Evolutionary conservation across 2,888 invertebrate species (phyloP).

Genomic region (Dorcus parallelipipedus): DNA sequence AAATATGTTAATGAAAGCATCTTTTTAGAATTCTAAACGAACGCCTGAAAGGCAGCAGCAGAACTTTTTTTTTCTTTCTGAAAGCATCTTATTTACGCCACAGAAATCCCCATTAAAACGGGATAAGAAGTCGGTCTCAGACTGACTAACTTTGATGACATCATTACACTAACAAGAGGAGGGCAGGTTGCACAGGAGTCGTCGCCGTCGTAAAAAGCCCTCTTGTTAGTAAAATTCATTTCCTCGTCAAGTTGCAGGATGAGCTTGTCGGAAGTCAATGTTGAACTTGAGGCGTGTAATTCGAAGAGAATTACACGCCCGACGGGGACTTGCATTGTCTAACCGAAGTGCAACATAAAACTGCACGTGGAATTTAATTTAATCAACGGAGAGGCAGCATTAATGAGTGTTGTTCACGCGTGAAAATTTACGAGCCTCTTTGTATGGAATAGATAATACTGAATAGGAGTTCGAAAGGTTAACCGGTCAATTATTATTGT

Average conservation of each 20-base stretch:
- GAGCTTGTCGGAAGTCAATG: conserved; percentile 25
- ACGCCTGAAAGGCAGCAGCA: no score
- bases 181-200: background rate
- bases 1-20: no score
- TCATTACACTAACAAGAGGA: conserved; percentile 6
- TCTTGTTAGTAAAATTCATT: conserved; percentile 21
- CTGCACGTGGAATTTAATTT: conserved; percentile 10
- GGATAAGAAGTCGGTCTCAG: no score
- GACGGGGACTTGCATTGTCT: conserved; percentile 13
- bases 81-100: no score
- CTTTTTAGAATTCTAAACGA: no score
- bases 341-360: conserved; percentile 12
- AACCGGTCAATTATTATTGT: no score
- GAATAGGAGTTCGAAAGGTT: no score
- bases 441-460: background rate
- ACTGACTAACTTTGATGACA: conserved; percentile 8
- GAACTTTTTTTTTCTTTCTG: no score
- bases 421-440: conserved; percentile 24
- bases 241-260: conserved; percentile 21
- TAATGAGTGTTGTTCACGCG: conserved; percentile 20
- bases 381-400: conserved; percentile 15
- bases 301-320: conserved; percentile 21
- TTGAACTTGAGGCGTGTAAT: conserved; percentile 27
- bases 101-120: no score
- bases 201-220: conserved; percentile 9